Percentiles rank a stretch among this genome's conserved stretches.
Evolutionary conservation across 2,888 invertebrate species (phyloP).

Genomic region (Leucophenga maculata): DNA sequence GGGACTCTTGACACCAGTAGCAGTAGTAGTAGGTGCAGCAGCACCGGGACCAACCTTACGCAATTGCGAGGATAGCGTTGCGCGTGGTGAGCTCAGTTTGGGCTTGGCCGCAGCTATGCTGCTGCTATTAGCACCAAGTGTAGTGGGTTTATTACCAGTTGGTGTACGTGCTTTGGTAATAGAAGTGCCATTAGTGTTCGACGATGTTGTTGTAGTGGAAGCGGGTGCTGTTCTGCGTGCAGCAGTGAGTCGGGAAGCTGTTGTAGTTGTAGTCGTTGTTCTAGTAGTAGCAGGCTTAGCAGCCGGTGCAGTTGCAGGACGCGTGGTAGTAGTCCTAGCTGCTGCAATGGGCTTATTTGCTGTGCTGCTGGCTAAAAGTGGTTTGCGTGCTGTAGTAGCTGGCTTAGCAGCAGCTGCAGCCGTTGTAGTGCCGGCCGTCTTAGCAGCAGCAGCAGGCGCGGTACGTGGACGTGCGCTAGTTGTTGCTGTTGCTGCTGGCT

Average conservation of each 20-base stretch:
- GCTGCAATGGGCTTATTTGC: conserved; percentile 42
- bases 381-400: conserved; percentile 45
- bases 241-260: conserved; percentile 37
- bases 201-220: conserved; percentile 24
- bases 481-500: conserved; percentile 13
- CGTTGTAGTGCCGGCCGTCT: conserved; percentile 39
- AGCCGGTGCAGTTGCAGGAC: conserved; percentile 52
- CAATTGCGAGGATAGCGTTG: conserved; percentile 61
- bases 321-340: conserved; percentile 37
- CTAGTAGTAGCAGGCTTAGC: conserved; percentile 36
- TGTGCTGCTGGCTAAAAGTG: conserved; percentile 41
- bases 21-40: conserved; percentile 28
- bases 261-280: conserved; percentile 39
- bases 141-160: conserved; percentile 48
- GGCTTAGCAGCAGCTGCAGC: conserved; percentile 36
- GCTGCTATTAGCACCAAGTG: conserved; percentile 35
- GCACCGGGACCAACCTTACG: conserved; percentile 54
- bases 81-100: conserved; percentile 63
- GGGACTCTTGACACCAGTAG: conserved; percentile 52
- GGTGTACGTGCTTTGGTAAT: conserved; percentile 47
- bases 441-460: conserved; percentile 46
- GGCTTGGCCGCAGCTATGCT: conserved; percentile 52
- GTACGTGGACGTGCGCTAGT: conserved; percentile 56
- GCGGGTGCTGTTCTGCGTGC: conserved; percentile 44
- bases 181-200: conserved; percentile 36